Evolutionary conservation across 1,140 invertebrate genomes (phyloP).

Genomic region (Drosophila erecta): DNA sequence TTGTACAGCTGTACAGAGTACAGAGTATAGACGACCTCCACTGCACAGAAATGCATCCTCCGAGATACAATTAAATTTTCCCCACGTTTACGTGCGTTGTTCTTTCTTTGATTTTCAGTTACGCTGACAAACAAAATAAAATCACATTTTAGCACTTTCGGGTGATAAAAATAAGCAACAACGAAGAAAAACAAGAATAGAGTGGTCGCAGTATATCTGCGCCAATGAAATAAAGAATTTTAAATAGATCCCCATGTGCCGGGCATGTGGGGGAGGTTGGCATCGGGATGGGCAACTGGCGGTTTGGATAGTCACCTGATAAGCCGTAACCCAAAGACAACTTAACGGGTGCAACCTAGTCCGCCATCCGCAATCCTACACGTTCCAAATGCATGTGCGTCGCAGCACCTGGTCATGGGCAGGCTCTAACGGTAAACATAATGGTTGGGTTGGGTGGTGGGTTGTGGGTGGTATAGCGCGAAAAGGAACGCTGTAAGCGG

Average conservation of each 20-base stretch:
- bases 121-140: slow-evolving; percentile 67
- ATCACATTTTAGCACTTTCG: slow-evolving; percentile 66
- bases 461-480: not conserved
- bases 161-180: slow-evolving; percentile 80
- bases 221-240: slow-evolving; percentile 56
- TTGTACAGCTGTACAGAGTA: slow-evolving; percentile 16
- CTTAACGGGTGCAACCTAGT: slow-evolving; percentile 17
- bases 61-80: slow-evolving; percentile 31
- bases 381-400: slow-evolving; percentile 16
- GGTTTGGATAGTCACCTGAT: slow-evolving; percentile 43
- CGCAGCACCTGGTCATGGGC: too few species aligned
- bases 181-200: slow-evolving; percentile 13
- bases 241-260: slow-evolving; percentile 39
- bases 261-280: not conserved
- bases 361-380: slow-evolving; percentile 1
- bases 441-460: not conserved
- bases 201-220: slow-evolving; percentile 26
- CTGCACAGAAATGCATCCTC: slow-evolving; percentile 44
- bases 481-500: slow-evolving; percentile 15
- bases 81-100: slow-evolving; percentile 40
- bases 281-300: too few species aligned
- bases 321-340: slow-evolving; percentile 32
- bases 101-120: slow-evolving; percentile 25
- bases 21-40: slow-evolving; percentile 48
- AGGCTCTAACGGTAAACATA: slow-evolving; percentile 20